Evolutionary conservation across 2,888 invertebrate species (phyloP), one percentile per base, ranked within the genome.

Genomic region (Eilema griseolum): DNA sequence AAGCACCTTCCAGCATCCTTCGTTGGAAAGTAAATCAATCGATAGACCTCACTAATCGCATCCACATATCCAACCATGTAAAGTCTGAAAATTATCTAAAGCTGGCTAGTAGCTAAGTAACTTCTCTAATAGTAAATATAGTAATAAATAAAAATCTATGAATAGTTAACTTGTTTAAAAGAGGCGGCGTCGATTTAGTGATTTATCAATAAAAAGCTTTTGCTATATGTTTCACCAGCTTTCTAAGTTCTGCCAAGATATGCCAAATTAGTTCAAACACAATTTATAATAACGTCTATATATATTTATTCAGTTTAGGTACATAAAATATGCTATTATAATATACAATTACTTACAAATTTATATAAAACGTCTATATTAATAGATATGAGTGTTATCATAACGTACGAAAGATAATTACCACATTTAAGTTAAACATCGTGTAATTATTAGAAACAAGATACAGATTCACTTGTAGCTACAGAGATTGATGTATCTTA

Each of bases 91-190:
- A 46, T 20, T 7, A 3, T 10, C 20, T 46, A n/a, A 52, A 52
- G 2, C 52, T 52, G 10, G 20, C n/a, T n/a, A n/a, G 20, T 52
- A 52, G 52, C n/a, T 52, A 52, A n/a, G n/a, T 52, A 20, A 52
- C n/a, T 52, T 52, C 1, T n/a, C 8, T 52, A 52, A 10, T n/a
- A n/a, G 52, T 37, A 11, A 37, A 37, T 41, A 16, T 41, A 16
- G 14, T 52, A 52, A 52, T 52, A 52, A 52, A 52, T 52, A 52
- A 52, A n/a, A 52, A n/a, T 52, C 52, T 52, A n/a, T n/a, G n/a
- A 52, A 52, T 52, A 52, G n/a, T n/a, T n/a, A 52, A 52, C 52
- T 52, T 52, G 52, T 52, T 52, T 52, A n/a, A 52, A n/a, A 52
- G 52, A 10, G 52, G 52, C 52, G 52, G 52, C 4, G 37, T 41